phyloP scores from a whole-genome alignment of 2,113 vertebrate species.

The Chaetura pelagica region DNA sequence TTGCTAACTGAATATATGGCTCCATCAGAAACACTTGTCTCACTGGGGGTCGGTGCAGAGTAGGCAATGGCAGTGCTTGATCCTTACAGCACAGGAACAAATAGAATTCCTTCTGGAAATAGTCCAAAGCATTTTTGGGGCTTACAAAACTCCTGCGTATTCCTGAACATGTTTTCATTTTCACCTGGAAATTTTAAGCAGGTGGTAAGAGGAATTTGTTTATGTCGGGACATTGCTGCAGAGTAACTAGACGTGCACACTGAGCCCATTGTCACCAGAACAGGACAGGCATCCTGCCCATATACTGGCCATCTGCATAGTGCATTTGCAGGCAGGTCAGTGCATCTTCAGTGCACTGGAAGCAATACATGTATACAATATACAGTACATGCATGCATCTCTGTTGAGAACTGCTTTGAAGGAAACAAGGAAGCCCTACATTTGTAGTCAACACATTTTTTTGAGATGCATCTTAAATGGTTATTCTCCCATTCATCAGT shows the following conservation, averaged over 20 bases:
- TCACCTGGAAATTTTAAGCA: neutral
- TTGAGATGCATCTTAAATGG: fast-evolving
- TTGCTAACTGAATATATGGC: neutral
- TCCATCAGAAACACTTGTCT: neutral
- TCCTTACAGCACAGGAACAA: neutral
- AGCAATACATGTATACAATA: neutral
- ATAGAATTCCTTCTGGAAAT: neutral
- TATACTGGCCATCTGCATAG: neutral
- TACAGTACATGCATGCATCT: neutral
- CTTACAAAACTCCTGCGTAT: neutral
- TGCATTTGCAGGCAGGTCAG: neutral
- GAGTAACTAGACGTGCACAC: neutral
- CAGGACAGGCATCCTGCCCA: fast-evolving
- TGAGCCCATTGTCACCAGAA: neutral
- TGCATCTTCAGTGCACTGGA: neutral
- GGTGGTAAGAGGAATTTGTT: neutral
- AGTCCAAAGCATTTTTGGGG: neutral
- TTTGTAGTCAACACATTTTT: neutral
- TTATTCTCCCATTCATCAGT: neutral
- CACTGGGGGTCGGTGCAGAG: neutral
- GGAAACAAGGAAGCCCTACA: neutral
- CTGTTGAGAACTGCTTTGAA: neutral
- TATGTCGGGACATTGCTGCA: neutral
- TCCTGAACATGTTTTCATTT: neutral
- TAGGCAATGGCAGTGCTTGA: neutral